phyloP scores from a whole-genome alignment of 2,888 invertebrate genomes.

The Lepidocyrtinus sp. region DNA sequence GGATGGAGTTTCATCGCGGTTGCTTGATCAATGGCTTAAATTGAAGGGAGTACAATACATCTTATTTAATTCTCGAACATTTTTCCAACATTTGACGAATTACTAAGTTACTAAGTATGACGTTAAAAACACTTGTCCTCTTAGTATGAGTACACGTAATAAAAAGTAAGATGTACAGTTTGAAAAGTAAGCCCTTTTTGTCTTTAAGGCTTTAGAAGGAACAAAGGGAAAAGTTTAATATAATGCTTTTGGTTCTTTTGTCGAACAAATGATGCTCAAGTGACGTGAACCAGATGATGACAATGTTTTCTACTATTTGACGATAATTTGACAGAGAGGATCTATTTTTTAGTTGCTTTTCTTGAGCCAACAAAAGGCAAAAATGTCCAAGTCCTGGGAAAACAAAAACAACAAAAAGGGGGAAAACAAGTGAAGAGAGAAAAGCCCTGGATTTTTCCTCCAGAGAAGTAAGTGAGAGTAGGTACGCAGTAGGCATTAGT shows the following conservation, averaged over 20 bases:
- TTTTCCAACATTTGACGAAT: too few relatives aligned
- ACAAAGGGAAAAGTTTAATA: slow-evolving; percentile 9
- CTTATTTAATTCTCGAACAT: too few relatives aligned
- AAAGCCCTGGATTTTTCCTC: neutral
- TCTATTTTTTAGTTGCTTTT: neutral
- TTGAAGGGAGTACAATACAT: too few relatives aligned
- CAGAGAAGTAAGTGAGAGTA: neutral
- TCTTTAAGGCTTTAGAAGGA: neutral
- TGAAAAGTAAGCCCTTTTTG: neutral
- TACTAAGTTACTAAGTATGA: too few relatives aligned
- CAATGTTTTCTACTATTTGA: slow-evolving; percentile 17
- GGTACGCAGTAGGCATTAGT: neutral
- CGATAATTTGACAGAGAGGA: slow-evolving; percentile 19
- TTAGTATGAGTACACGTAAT: too few relatives aligned
- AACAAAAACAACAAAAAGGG: slow-evolving; percentile 22
- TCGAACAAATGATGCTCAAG: neutral
- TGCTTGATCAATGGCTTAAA: too few relatives aligned
- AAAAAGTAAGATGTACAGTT: too few relatives aligned
- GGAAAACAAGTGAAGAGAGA: neutral
- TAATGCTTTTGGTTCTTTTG: neutral
- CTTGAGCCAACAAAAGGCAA: neutral
- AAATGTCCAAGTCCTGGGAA: slow-evolving; percentile 25
- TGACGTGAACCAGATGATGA: slow-evolving; percentile 5
- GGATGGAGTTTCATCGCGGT: too few relatives aligned
- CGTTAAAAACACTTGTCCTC: too few relatives aligned